A percentile compares a stretch with the other conserved stretches of the same genome.
Conservation (phyloP, 1,140 invertebrate genomes). For the Tetragnatha versicolor region DNA sequence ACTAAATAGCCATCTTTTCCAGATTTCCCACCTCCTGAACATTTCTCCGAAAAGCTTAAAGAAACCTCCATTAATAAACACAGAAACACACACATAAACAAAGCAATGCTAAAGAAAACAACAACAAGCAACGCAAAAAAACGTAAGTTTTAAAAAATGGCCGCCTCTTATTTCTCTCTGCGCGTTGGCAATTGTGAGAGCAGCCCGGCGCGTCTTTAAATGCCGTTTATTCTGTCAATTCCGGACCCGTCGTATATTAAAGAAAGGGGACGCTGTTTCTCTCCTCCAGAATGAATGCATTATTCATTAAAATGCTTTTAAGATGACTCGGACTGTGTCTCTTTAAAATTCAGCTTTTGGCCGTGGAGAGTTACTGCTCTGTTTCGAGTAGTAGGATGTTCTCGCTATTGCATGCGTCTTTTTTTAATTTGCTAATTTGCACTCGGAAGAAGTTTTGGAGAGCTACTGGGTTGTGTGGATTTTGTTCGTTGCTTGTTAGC, state of each 20-base stretch:
- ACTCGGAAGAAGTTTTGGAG: neutral
- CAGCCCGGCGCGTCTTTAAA: conserved; percentile 13
- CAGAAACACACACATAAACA: conserved; percentile 14
- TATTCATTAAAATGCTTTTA: conserved; percentile 52
- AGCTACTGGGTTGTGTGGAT: no score
- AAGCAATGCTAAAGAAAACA: neutral
- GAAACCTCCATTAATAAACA: conserved; percentile 12
- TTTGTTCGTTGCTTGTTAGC: no score
- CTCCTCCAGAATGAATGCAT: conserved; percentile 47
- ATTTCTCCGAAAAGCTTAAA: no score
- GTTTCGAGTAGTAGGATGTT: neutral
- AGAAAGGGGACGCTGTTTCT: neutral
- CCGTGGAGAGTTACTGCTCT: neutral
- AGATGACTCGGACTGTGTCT: conserved; percentile 8
- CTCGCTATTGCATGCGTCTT: neutral
- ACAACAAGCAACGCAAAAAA: neutral
- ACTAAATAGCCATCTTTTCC: no score
- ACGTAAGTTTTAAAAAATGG: neutral
- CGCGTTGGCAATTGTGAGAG: conserved; percentile 29
- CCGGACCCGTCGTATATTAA: conserved; percentile 25
- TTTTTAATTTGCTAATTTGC: conserved; percentile 6
- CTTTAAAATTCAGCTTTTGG: conserved; percentile 19
- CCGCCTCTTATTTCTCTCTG: conserved; percentile 27
- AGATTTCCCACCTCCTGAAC: no score
- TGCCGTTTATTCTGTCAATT: conserved; percentile 22